Base-by-base conservation (phyloP, 2,888 invertebrate genomes). In the Salticus scenicus region DNA sequence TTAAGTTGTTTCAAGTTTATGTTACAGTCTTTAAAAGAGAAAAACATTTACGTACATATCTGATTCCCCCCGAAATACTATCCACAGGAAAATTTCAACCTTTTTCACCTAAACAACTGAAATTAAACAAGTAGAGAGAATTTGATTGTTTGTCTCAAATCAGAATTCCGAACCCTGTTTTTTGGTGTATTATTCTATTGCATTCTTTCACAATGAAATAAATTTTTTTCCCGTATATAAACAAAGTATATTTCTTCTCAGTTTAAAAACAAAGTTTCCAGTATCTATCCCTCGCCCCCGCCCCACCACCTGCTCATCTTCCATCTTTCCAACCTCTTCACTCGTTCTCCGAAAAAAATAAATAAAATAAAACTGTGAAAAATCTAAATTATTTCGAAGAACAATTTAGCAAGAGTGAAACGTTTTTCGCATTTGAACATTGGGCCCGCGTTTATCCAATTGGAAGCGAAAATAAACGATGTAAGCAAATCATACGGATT, bases 401-500 rank as follows among this genome's bases (percentile, higher is more conserved):
- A 78, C 83, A 84, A 84, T 84, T 84, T 77, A 77, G 57, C 27
- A n/a, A 67, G 20, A 28, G 37, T 17, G 28, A 67, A 41, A 69
- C 73, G 72, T 37, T 77, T 41, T 70, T 28, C 42, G 42, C 73
- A 69, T 84, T 84, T 69, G 71, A 76, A 82, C 63, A 28, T 33
- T 47, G 41, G 57, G 74, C 37, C 70, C 20, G 72, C 76, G 77
- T 77, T 84, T 84, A 84, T 84, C 73, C 77, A 84, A 84, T 84
- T 84, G 83, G 72, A 28, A 76, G 28, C 57, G 83, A 77, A 84
- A n/a, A 77, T 77, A 84, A 84, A 84, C 69, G 72, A 84, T 77
- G 83, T 84, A 84, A 84, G 69, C 83, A 84, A 84, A 84, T 84
- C 83, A 84, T 77, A 84, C 51, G 83, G 83, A 84, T 84, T 84